These are phyloP conservation scores for Bergia puertoricense DNA, from an alignment of 92 coral and sea anemone genomes.

Conservation along the genomic window DNA sequence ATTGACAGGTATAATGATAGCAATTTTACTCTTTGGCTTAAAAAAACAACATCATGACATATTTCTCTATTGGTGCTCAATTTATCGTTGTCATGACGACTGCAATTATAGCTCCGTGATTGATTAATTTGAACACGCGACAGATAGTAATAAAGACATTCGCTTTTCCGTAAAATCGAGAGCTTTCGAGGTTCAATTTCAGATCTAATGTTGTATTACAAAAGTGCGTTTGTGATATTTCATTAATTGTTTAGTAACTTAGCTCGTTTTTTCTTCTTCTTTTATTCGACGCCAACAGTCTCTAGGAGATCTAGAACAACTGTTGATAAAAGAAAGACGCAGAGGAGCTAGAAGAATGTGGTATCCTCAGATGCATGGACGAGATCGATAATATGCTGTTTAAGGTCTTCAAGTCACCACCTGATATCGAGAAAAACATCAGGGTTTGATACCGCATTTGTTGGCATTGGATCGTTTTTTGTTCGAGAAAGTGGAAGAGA, in stretches of 20 bases:
- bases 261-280: background rate
- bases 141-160: slow-evolving; percentile 17
- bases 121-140: background rate
- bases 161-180: background rate
- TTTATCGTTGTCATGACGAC: background rate
- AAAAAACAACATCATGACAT: background rate
- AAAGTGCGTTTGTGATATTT: background rate
- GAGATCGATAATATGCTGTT: slow-evolving; percentile 29
- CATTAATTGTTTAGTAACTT: slow-evolving; percentile 20
- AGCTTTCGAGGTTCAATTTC: slow-evolving; percentile 1
- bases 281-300: slow-evolving; percentile 26
- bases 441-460: slow-evolving; percentile 32
- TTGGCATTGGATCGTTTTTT: slow-evolving; percentile 29
- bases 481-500: slow-evolving; percentile 30
- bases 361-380: slow-evolving; percentile 13
- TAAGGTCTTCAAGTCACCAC: slow-evolving; percentile 32
- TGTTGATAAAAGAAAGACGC: slow-evolving; percentile 12
- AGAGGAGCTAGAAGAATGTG: background rate
- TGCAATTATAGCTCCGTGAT: background rate
- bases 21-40: background rate
- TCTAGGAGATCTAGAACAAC: slow-evolving; percentile 10
- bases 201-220: background rate
- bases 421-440: slow-evolving; percentile 29
- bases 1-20: background rate
- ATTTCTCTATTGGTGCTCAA: background rate